A percentile compares a stretch with the other conserved stretches of the same genome.
Conservation (phyloP, 2,113 vertebrate species). For the Corydoras maculifer region DNA sequence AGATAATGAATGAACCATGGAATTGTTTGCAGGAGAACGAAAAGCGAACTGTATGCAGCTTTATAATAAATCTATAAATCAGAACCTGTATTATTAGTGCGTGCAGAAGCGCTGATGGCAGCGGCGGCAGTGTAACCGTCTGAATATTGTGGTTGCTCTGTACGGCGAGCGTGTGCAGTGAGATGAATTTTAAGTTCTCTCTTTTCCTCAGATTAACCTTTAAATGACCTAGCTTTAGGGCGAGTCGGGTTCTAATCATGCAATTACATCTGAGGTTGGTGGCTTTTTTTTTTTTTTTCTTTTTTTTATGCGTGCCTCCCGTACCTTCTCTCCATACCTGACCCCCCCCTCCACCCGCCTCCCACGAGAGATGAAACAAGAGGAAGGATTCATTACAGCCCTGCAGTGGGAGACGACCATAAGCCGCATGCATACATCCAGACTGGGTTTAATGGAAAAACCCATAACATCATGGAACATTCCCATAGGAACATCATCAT, state of each 20-base stretch:
- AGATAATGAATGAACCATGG: too few species aligned
- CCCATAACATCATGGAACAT: slow-evolving; percentile 4
- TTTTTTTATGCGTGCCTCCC: slow-evolving; percentile 6
- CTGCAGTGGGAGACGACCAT: neutral
- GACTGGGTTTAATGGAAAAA: slow-evolving; percentile 25
- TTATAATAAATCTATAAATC: too few species aligned
- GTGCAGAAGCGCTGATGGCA: too few species aligned
- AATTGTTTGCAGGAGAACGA: too few species aligned
- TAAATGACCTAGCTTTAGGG: slow-evolving; percentile 58
- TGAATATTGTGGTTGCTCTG: neutral
- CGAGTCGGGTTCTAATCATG: slow-evolving; percentile 46
- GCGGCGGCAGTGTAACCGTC: neutral
- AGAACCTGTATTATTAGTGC: too few species aligned
- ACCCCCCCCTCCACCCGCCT: slow-evolving; percentile 19
- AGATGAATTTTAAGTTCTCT: slow-evolving; percentile 60
- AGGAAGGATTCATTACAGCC: slow-evolving; percentile 16
- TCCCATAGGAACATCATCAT: slow-evolving; percentile 6
- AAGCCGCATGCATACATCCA: neutral
- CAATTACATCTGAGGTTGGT: slow-evolving; percentile 42
- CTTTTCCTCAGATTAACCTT: slow-evolving; percentile 76
- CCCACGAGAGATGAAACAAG: slow-evolving; percentile 17
- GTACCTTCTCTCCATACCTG: slow-evolving; percentile 37
- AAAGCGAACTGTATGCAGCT: too few species aligned
- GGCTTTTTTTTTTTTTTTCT: neutral
- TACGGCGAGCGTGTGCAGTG: slow-evolving; percentile 49